These are phyloP conservation scores for Mus minutoides DNA, from an alignment of 2,797 vertebrate genomes.

Conservation along the genomic window DNA sequence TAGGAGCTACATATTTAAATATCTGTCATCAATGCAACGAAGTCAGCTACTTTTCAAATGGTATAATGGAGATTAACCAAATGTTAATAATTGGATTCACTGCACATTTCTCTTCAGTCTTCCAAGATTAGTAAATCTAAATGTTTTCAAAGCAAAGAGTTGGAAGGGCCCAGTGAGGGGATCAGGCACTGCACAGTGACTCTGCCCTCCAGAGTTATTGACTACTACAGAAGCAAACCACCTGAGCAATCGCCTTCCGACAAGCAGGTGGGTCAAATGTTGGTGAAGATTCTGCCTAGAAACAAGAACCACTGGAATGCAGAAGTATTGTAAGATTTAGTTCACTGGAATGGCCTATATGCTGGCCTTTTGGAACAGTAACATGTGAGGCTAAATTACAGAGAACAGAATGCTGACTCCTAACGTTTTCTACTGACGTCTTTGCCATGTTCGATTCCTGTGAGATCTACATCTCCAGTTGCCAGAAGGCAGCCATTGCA, in stretches of 20 bases:
- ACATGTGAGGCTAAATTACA: slow-evolving; percentile 39
- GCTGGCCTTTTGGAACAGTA: slow-evolving; percentile 37
- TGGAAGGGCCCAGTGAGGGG: background rate
- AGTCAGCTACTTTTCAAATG: background rate
- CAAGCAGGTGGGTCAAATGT: background rate
- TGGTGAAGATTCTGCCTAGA: background rate
- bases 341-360: background rate
- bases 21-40: background rate
- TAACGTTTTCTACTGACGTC: background rate
- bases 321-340: background rate
- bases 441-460: background rate
- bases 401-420: background rate
- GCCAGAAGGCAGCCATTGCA: slow-evolving; percentile 1
- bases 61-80: slow-evolving; percentile 1
- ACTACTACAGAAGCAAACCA: background rate
- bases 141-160: slow-evolving; percentile 39
- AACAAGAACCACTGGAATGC: slow-evolving; percentile 17
- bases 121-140: background rate
- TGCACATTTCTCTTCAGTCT: background rate
- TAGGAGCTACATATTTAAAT: slow-evolving; percentile 19
- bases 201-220: background rate
- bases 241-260: background rate
- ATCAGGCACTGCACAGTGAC: background rate
- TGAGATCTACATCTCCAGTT: background rate
- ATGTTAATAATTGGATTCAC: background rate